Evolutionary conservation across 2,113 vertebrate genomes (phyloP), one percentile per base, ranked within the genome.

Genomic region (Eleginops maclovinus): DNA sequence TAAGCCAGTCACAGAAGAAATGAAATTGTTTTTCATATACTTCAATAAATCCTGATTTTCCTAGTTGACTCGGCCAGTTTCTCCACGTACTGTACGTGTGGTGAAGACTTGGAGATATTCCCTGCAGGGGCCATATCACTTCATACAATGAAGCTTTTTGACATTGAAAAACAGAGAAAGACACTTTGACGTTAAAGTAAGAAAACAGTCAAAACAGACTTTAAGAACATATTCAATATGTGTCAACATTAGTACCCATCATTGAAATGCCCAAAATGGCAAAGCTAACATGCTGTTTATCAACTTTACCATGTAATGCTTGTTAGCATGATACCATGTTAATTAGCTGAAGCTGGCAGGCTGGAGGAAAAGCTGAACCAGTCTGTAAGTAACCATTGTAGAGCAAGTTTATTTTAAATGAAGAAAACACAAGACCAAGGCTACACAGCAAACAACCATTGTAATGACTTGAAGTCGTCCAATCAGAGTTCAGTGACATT

Each of bases 1-100:
- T 68, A 72, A 75, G 64, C 51, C 69, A n/a, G 77, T 64, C 79
- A 66, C 4, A 0, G 53, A 67, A 65, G 50, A 69, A 28, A 65
- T 74, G 31, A 47, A 24, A 82, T 70, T 70, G 53, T 80, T 85
- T 63, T 58, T 53, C 36, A 53, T 61, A 28, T 46, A 24, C 40
- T n/a, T n/a, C n/a, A n/a, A n/a, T n/a, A n/a, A n/a, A n/a, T n/a
- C n/a, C n/a, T n/a, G n/a, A n/a, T n/a, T n/a, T n/a, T 85, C 53
- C 67, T n/a, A 22, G 10, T 70, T 59, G 46, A 56, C 70, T 64
- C 31, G 43, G 51, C 28, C 31, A 49, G 16, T 61, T 47, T 28
- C 59, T 55, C 3, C 9, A 12, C 54, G 36, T 41, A 56, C 41
- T 66, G 7, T 22, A 67, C 51, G 31, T 36, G 19, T 46, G 53